A percentile compares a stretch with the other conserved stretches of the same genome.
Conservation (phyloP, 2,113 vertebrate species). For the Neopipo cinnamomea region DNA sequence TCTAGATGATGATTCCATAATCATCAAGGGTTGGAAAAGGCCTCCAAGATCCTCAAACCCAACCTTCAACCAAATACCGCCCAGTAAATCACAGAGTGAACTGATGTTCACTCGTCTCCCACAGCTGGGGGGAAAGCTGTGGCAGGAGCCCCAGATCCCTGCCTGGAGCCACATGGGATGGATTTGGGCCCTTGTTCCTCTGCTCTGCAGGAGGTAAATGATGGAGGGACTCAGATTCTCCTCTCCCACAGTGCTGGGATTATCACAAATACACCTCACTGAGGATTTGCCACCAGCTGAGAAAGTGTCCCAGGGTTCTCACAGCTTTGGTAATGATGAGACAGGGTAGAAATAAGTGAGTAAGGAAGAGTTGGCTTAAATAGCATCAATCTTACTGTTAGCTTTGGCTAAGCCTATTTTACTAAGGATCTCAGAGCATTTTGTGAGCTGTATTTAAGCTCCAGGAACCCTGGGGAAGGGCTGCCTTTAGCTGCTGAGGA, state of each 20-base stretch:
- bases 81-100: neutral
- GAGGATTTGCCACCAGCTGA: neutral
- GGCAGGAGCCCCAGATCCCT: neutral
- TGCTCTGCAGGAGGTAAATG: neutral
- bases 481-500: neutral
- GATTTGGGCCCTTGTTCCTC: neutral
- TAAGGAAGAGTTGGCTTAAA: neutral
- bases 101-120: neutral
- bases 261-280: neutral
- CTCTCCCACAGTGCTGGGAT: neutral
- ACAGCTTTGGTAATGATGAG: neutral
- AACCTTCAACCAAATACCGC: neutral
- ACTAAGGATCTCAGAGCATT: neutral
- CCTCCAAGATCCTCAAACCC: neutral
- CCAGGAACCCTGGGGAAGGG: neutral
- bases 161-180: neutral
- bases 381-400: neutral
- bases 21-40: neutral
- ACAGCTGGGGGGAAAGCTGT: neutral
- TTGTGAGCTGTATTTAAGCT: neutral
- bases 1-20: neutral
- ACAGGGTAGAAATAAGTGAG: neutral
- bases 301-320: neutral
- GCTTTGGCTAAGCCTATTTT: constrained; percentile 14
- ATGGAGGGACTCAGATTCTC: neutral